These are phyloP conservation scores for Dasyornis broadbenti DNA, from an alignment of 2,113 vertebrate species.

Conservation along the genomic window DNA sequence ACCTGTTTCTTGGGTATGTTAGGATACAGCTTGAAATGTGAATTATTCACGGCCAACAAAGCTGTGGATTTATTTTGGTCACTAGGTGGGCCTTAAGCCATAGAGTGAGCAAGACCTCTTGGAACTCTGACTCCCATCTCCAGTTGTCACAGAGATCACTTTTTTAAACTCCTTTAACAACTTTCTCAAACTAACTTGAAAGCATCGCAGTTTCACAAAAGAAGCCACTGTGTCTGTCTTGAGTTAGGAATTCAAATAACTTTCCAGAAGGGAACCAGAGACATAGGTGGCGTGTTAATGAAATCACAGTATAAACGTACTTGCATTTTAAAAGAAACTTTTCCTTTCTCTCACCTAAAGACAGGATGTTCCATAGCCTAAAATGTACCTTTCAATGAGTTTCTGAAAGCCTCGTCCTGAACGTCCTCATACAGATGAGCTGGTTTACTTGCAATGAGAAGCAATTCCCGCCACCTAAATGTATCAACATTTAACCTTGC, in stretches of 20 bases:
- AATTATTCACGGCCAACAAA: neutral
- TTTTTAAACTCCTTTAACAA: neutral
- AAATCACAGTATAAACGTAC: neutral
- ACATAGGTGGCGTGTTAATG: neutral
- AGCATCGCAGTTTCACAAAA: neutral
- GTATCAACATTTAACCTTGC: neutral
- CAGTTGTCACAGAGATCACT: neutral
- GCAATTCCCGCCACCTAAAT: neutral
- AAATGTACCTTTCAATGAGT: neutral
- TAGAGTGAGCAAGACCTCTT: neutral
- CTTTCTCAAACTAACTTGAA: neutral
- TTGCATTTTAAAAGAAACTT: neutral
- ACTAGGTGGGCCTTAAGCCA: neutral
- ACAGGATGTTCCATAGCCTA: neutral
- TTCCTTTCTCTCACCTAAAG: neutral
- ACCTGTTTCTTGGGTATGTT: neutral
- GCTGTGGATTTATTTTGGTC: rapidly evolving
- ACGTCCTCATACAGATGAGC: neutral
- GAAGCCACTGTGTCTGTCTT: neutral
- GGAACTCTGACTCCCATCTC: neutral
- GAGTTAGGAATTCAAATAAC: neutral
- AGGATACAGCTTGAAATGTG: neutral
- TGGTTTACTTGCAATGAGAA: neutral
- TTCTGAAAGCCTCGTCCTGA: neutral
- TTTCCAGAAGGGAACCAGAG: neutral